phyloP scores from a whole-genome alignment of 2,113 vertebrate genomes.

The Mus pahari region DNA sequence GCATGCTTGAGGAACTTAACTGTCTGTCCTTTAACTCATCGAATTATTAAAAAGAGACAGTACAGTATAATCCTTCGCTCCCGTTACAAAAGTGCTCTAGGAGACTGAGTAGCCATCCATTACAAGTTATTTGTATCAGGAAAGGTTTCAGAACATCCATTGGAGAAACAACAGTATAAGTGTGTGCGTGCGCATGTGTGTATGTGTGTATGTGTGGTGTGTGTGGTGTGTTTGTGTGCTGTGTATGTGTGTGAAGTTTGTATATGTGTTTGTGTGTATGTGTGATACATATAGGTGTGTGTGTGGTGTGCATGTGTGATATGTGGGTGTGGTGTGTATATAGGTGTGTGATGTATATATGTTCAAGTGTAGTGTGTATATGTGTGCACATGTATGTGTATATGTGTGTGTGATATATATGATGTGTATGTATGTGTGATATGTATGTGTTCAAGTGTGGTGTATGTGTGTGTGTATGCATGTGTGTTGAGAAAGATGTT shows the following conservation, averaged over 20 bases:
- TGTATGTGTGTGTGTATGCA: too few relatives aligned
- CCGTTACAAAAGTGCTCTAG: neutral
- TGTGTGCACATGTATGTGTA: neutral
- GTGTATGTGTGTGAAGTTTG: neutral
- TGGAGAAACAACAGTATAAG: slow-evolving; percentile 1
- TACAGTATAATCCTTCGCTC: slow-evolving; percentile 17
- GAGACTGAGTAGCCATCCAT: neutral
- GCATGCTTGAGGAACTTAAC: neutral
- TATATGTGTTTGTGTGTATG: neutral
- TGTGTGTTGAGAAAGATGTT: slow-evolving; percentile 9
- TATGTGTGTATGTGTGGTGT: neutral
- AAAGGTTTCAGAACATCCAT: neutral
- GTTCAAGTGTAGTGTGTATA: neutral
- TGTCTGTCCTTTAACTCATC: slow-evolving; percentile 29
- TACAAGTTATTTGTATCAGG: slow-evolving; percentile 35
- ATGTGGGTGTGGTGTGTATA: neutral
- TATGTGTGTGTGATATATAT: neutral
- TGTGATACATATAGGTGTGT: neutral
- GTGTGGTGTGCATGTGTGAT: neutral
- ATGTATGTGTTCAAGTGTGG: neutral
- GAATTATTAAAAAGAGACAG: slow-evolving; percentile 15
- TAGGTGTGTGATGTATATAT: neutral
- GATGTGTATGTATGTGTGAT: neutral
- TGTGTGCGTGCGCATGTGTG: neutral
- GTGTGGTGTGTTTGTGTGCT: neutral